A percentile compares a stretch with the other conserved stretches of the same genome.
Evolutionary conservation across 1,140 invertebrate genomes (phyloP).

Genomic region (Platorchestia sp.): DNA sequence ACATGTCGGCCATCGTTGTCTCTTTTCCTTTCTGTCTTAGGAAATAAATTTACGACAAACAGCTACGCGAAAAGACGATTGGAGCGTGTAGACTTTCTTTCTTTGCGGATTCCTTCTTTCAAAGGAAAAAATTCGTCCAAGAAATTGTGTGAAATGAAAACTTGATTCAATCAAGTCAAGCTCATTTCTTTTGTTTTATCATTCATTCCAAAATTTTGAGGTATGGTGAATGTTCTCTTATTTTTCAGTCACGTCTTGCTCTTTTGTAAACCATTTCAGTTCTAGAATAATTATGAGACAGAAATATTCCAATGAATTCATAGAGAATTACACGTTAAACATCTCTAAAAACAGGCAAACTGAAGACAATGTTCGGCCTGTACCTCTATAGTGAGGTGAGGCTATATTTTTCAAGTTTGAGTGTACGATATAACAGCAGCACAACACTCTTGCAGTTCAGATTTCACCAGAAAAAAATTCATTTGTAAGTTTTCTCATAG

Average conservation of each 20-base stretch:
- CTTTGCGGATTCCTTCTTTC: not conserved
- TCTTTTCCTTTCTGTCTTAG: not conserved
- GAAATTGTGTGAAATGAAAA: not conserved
- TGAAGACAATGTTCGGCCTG: not conserved
- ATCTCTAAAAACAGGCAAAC: not conserved
- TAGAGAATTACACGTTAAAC: not conserved
- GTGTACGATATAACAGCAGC: not conserved
- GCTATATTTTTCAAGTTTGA: not conserved
- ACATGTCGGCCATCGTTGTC: not conserved
- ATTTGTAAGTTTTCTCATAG: not conserved
- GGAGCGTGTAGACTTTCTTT: not conserved
- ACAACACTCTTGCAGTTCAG: not conserved
- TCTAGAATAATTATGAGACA: not conserved
- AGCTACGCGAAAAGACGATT: not conserved
- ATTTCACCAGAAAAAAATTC: too few species aligned
- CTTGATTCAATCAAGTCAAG: not conserved
- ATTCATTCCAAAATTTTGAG: not conserved
- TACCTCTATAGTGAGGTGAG: not conserved
- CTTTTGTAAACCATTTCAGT: not conserved
- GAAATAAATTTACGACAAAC: not conserved
- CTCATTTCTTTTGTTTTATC: not conserved
- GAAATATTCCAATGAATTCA: not conserved
- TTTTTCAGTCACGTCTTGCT: not conserved
- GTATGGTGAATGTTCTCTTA: not conserved
- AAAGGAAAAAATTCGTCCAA: not conserved